Percentiles rank a stretch among this genome's conserved stretches.
phyloP scores from a whole-genome alignment of 2,113 vertebrate genomes.

The Micronycteris hirsuta region DNA sequence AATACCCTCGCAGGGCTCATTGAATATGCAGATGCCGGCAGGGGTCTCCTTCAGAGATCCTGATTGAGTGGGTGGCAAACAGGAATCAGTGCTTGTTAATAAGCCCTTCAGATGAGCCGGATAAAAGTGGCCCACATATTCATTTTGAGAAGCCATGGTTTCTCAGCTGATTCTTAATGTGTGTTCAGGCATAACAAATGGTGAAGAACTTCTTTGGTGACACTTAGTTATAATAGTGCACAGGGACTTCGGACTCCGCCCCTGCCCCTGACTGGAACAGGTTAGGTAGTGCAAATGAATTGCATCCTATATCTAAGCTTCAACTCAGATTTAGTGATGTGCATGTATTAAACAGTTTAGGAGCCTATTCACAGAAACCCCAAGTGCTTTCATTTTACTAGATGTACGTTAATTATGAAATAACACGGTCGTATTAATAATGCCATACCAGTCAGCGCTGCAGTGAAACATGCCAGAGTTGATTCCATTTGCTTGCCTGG shows the following conservation, averaged over 20 bases:
- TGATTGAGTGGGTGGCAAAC: neutral
- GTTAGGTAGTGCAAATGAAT: neutral
- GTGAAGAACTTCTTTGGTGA: neutral
- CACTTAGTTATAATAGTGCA: fast-evolving
- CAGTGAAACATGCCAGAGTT: neutral
- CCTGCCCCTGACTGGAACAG: no score
- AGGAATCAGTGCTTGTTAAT: neutral
- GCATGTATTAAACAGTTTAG: neutral
- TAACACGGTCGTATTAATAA: neutral
- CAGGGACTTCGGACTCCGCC: neutral
- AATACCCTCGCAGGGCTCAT: neutral
- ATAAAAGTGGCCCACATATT: neutral
- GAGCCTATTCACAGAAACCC: neutral
- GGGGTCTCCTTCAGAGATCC: neutral
- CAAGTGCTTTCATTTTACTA: neutral
- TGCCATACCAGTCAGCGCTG: neutral
- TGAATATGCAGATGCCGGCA: neutral
- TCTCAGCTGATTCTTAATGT: neutral
- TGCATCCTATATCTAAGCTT: neutral
- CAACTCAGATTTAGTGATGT: neutral
- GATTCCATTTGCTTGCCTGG: neutral
- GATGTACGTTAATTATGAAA: slow-evolving; percentile 24
- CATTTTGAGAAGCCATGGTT: neutral
- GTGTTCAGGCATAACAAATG: neutral
- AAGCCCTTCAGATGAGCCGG: neutral